phyloP scores from a whole-genome alignment of 1,140 invertebrate species.

The Agrypnia vestita region DNA sequence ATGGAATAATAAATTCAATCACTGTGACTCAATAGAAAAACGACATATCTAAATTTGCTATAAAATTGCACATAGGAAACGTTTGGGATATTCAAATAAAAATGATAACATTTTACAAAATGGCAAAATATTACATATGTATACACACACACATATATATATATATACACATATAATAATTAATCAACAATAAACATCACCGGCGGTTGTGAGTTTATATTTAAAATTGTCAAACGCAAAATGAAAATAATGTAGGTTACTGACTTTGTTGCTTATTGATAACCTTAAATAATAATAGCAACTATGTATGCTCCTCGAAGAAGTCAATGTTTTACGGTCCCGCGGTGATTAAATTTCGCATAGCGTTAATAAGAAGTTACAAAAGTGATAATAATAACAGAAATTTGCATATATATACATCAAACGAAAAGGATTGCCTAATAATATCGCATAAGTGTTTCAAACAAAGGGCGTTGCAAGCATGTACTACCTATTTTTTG shows the following conservation, averaged over 20 bases:
- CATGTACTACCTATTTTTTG: conserved; percentile 37
- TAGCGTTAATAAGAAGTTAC: conserved; percentile 3
- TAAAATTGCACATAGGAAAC: too few relatives aligned
- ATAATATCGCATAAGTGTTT: conserved; percentile 40
- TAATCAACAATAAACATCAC: neutral
- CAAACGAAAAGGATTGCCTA: conserved; percentile 26
- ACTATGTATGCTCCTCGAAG: conserved; percentile 11
- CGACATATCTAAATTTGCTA: too few relatives aligned
- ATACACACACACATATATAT: too few relatives aligned
- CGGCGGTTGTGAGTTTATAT: neutral
- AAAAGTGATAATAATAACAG: conserved; percentile 3
- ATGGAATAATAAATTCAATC: too few relatives aligned
- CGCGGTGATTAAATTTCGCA: neutral
- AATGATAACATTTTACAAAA: too few relatives aligned
- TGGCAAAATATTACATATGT: too few relatives aligned
- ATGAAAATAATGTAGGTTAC: conserved; percentile 40
- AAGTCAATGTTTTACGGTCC: conserved; percentile 12
- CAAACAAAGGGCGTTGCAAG: conserved; percentile 52
- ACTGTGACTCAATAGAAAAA: too few relatives aligned
- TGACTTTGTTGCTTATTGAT: conserved; percentile 28
- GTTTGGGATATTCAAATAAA: too few relatives aligned
- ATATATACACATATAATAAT: too few relatives aligned
- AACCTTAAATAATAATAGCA: conserved; percentile 47
- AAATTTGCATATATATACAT: neutral
- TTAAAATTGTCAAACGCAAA: conserved; percentile 1